Base-by-base conservation (phyloP, 2,888 invertebrate genomes). In the Pristionchus fissidentatus region DNA sequence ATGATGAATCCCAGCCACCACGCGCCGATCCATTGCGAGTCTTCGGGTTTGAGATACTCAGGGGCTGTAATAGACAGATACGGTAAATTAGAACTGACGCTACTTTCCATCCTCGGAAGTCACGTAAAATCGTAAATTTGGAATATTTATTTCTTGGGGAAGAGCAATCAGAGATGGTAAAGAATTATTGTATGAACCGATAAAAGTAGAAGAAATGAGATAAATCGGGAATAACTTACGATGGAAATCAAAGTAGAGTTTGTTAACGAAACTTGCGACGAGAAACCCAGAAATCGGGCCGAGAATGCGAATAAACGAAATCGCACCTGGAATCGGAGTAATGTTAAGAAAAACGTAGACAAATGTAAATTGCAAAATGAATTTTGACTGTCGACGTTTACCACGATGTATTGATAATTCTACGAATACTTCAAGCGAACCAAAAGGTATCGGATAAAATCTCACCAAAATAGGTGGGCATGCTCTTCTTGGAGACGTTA, bases 1-100 rank as follows among this genome's bases (percentile, higher is more conserved):
- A 91, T 86, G 13, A 93, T 83, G 87, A 93, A 93, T 15, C 93
- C 93, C 22, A 93, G 87, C 93, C 93, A 93, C 93, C 93, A 93
- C 3, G 93, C 93, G 7, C 93, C 93, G 49, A 93, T 93, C 93
- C 93, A 93, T 7, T 93, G 90, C 2, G 93, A 93, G 84, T 93
- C 93, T 3, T 88, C 89, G 0, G 92, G 88, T 3, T 89, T 88
- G 66, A 93, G 77, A 3, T 89, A 90, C 41, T 78, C 84, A 49
- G 90, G 89, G 8, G 89, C 90, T 89, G 77, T 55, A 88, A 78
- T 0, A 29, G 52, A 52, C 52, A n/a, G 15, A 3, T 29, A 57
- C 29, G 57, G 8, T 57, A 32, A 57, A 13, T 7, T 13, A 57
- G 4, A n/a, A 57, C 26, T 10, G 5, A 22, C 0, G n/a, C 2